Evolutionary conservation across 1,140 invertebrate genomes (phyloP).

Genomic region (Phenacoccus solenopsis): DNA sequence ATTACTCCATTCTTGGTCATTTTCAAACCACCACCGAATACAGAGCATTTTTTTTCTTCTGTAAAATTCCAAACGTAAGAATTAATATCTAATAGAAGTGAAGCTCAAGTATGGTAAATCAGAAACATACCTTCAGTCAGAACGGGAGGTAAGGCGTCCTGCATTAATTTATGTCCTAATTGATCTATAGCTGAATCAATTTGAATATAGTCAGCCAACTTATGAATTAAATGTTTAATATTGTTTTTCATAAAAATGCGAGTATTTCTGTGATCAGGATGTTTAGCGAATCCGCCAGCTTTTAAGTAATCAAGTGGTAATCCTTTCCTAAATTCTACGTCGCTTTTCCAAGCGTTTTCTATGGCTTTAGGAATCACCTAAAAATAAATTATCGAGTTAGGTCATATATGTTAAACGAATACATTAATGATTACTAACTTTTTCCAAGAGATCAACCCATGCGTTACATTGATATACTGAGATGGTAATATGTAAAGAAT

Average conservation of each 20-base stretch:
- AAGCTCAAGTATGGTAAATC: neutral
- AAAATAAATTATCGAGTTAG: slow-evolving; percentile 19
- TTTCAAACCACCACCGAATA: neutral
- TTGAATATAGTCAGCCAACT: slow-evolving; percentile 49
- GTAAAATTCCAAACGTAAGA: neutral
- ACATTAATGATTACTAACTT: slow-evolving; percentile 33
- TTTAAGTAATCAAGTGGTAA: slow-evolving; percentile 65
- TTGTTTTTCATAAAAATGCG: slow-evolving; percentile 42
- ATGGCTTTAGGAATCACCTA: slow-evolving; percentile 62
- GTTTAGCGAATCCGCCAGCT: slow-evolving; percentile 54
- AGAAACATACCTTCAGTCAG: slow-evolving; percentile 40
- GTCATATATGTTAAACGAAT: neutral
- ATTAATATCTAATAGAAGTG: neutral
- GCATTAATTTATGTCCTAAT: slow-evolving; percentile 65
- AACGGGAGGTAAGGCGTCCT: slow-evolving; percentile 74
- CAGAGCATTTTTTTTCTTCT: neutral
- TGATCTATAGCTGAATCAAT: slow-evolving; percentile 69
- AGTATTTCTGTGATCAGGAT: slow-evolving; percentile 35
- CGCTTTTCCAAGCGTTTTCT: slow-evolving; percentile 51
- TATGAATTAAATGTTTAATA: slow-evolving; percentile 46
- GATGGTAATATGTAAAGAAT: slow-evolving; percentile 86
- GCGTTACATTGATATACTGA: slow-evolving; percentile 84
- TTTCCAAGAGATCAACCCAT: slow-evolving; percentile 77
- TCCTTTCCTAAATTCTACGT: slow-evolving; percentile 61
- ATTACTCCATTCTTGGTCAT: neutral